Conservation (phyloP, 2,113 vertebrate species). For the Pantherophis guttatus region DNA sequence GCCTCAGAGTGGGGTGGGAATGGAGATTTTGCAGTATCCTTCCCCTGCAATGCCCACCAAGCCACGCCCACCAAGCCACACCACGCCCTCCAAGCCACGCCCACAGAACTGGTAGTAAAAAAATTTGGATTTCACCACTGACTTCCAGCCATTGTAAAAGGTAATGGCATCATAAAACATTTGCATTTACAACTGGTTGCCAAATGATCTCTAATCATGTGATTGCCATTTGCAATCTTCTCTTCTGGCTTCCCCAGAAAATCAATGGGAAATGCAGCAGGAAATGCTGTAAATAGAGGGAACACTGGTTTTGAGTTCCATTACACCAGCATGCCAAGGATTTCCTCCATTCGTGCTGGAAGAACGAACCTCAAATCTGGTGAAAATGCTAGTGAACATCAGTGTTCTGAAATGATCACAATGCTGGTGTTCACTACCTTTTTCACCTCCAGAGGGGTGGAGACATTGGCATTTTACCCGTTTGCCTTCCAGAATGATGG, state of each 20-base stretch:
- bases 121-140: too few relatives aligned
- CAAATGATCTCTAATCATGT: neutral
- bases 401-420: neutral
- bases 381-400: neutral
- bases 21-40: too few relatives aligned
- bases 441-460: neutral
- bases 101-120: too few relatives aligned
- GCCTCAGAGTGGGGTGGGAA: too few relatives aligned
- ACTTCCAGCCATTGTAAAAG: neutral
- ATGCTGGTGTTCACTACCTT: neutral
- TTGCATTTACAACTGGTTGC: neutral
- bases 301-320: neutral
- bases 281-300: neutral
- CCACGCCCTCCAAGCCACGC: too few relatives aligned
- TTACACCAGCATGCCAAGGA: neutral
- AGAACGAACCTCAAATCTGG: neutral
- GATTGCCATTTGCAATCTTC: neutral
- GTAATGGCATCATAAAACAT: neutral
- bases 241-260: neutral
- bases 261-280: neutral
- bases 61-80: too few relatives aligned
- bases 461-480: neutral
- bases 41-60: too few relatives aligned
- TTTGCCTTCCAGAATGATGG: neutral
- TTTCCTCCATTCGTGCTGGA: neutral